phyloP scores from a whole-genome alignment of 2,888 invertebrate species.

The Ecdyonurus torrentis region DNA sequence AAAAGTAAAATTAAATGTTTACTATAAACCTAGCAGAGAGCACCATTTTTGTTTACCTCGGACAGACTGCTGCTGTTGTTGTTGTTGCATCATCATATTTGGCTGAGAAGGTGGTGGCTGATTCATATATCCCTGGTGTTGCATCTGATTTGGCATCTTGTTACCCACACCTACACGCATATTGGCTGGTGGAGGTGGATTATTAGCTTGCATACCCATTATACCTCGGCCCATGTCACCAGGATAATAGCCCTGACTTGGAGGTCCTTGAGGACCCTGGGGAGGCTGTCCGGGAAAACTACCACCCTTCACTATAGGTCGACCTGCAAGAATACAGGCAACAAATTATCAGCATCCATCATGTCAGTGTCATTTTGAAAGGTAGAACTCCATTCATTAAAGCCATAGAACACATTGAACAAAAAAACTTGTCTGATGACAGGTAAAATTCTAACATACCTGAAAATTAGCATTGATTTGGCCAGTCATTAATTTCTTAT shows the following conservation, averaged over 20 bases:
- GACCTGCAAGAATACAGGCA: too few species aligned
- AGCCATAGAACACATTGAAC: too few species aligned
- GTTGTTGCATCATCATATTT: conserved; percentile 17
- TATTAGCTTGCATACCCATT: not conserved
- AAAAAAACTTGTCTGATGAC: too few species aligned
- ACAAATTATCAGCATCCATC: too few species aligned
- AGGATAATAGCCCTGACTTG: not conserved
- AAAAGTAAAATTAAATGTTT: too few species aligned
- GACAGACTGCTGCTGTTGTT: conserved; percentile 22
- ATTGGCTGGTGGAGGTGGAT: not conserved
- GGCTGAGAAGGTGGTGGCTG: conserved; percentile 19
- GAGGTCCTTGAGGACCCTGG: not conserved
- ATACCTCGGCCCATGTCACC: not conserved
- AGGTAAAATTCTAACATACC: too few species aligned
- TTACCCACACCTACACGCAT: not conserved
- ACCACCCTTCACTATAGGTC: conserved; percentile 39
- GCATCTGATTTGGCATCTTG: not conserved
- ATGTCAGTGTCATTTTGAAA: too few species aligned
- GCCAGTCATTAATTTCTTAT: too few species aligned
- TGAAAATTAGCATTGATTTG: too few species aligned
- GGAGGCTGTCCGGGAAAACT: not conserved
- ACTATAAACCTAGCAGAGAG: too few species aligned
- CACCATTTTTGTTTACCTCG: conserved; percentile 15
- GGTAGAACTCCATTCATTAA: too few species aligned
- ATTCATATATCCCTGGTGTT: not conserved